phyloP scores from a whole-genome alignment of 2,113 vertebrate species.

The Gnathonemus echidnorhynchus region DNA sequence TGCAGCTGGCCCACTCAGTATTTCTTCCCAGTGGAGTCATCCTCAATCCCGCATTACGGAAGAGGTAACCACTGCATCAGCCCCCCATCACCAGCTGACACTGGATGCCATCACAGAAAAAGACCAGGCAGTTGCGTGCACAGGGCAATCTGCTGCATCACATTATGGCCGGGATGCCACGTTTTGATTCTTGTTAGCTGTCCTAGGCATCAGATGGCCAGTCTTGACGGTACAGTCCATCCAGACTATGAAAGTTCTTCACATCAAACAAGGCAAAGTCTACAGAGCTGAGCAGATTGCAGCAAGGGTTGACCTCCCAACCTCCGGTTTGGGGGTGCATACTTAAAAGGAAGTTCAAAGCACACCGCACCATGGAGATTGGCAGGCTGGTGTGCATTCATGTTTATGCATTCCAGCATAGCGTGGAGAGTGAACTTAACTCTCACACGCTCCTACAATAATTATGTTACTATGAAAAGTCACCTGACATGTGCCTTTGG shows the following conservation, averaged over 20 bases:
- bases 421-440: neutral
- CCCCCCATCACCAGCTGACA: neutral
- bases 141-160: neutral
- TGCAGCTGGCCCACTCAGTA: neutral
- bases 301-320: neutral
- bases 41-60: neutral
- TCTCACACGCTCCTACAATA: too few species aligned
- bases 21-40: neutral
- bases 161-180: neutral
- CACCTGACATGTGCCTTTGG: too few species aligned
- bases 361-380: neutral
- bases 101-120: neutral
- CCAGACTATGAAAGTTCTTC: neutral
- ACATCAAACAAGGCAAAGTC: neutral
- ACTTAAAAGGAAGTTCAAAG: neutral
- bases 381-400: neutral
- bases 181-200: neutral
- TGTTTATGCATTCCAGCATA: constrained; percentile 8
- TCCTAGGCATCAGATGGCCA: neutral
- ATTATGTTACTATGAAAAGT: too few species aligned
- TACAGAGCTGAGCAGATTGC: neutral
- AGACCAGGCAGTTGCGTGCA: neutral
- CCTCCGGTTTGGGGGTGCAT: neutral
- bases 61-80: neutral
- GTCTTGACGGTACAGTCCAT: neutral